These are phyloP conservation scores for Rhingia campestris DNA, from an alignment of 2,888 invertebrate genomes.

Conservation along the genomic window DNA sequence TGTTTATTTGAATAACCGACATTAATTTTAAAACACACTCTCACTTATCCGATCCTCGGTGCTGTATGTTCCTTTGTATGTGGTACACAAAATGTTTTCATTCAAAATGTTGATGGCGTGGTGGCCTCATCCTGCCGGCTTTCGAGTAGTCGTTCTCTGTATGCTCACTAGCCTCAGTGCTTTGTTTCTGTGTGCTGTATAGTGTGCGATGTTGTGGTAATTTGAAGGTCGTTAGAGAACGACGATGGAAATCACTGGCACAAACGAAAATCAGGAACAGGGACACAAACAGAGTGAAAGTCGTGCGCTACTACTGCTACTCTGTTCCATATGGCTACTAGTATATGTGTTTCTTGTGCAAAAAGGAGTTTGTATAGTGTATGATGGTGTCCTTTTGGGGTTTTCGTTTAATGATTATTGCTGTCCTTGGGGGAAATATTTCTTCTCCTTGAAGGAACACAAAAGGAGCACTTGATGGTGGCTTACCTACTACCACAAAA, in stretches of 20 bases:
- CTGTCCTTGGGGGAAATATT: slow-evolving; percentile 56
- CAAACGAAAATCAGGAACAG: slow-evolving; percentile 57
- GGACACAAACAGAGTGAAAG: slow-evolving; percentile 43
- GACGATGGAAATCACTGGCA: slow-evolving; percentile 63
- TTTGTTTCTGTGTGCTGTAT: slow-evolving; percentile 1
- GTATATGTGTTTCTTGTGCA: slow-evolving; percentile 24
- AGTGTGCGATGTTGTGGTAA: slow-evolving; percentile 59
- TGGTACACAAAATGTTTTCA: slow-evolving; percentile 34
- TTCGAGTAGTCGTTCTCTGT: neutral
- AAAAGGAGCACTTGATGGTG: neutral
- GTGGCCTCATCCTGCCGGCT: neutral
- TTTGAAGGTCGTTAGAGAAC: slow-evolving; percentile 71
- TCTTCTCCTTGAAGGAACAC: slow-evolving; percentile 15
- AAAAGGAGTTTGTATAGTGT: slow-evolving; percentile 43
- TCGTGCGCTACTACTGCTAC: slow-evolving; percentile 16
- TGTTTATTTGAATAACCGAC: slow-evolving; percentile 66
- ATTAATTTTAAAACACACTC: slow-evolving; percentile 64
- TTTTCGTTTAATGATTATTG: slow-evolving; percentile 57
- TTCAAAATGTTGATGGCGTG: slow-evolving; percentile 21
- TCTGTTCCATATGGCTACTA: slow-evolving; percentile 13
- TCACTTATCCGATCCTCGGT: slow-evolving; percentile 35
- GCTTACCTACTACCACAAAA: neutral
- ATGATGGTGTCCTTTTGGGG: slow-evolving; percentile 63
- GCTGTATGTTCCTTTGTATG: neutral
- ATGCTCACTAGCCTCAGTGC: slow-evolving; percentile 27